Evolutionary conservation across 1,140 invertebrate genomes (phyloP), one percentile per base, ranked within the genome.

Genomic region (Artemia franciscana): DNA sequence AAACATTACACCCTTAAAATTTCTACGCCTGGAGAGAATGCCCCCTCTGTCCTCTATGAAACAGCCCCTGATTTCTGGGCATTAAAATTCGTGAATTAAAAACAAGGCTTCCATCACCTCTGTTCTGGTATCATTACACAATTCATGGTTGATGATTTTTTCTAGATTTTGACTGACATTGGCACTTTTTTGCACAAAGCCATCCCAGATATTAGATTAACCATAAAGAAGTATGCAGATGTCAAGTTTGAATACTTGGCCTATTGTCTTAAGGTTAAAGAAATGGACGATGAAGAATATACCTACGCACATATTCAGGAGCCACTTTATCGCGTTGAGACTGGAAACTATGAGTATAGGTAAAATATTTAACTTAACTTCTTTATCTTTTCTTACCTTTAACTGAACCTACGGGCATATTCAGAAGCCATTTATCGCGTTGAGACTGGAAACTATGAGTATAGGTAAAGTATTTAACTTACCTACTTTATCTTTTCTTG

Each of bases 381-480:
- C 23, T 66, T 62, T 65, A 23, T 62, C 28, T 12, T 24, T 23
- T 63, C 63, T 67, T 56, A 24, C 60, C n/a, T n/a, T n/a, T n/a
- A n/a, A n/a, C n/a, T n/a, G n/a, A n/a, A 86, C 84, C 62, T 97
- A 91, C 72, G 84, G 85, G 26, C 83, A 88, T 0, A 71, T 98
- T n/a, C 90, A 96, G 70, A 94, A 98, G 72, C 92, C 94, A 0
- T 74, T 15, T 98, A 98, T 72, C 78, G 95, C 51, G 89, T 98
- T 0, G 94, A 98, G 75, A 98, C 95, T 5, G 94, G 94, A 60
- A 98, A 98, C 73, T 98, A 98, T 76, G 94, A 98, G 73, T 98
- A 98, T 71, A 83, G 93, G 81, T 86, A 69, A 66, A 27, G 57
- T 5, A 9, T 63, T 60, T 12, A 2, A 24, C 9, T 65, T 56